Evolutionary conservation across 2,797 vertebrate genomes (phyloP).

Genomic region (Lindbergichthys nudifrons): DNA sequence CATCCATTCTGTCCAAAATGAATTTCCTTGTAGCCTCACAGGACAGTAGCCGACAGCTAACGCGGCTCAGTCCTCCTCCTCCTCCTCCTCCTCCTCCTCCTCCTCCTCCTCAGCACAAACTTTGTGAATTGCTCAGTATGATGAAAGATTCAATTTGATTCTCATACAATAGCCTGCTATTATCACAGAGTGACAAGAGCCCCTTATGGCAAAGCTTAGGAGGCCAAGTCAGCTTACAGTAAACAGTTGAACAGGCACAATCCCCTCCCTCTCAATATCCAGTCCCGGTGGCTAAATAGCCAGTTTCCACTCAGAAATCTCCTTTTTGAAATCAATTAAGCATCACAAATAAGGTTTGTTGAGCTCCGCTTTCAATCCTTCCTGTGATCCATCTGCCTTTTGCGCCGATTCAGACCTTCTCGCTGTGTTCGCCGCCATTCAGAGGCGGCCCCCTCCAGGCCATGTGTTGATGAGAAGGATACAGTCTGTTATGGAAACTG

Average conservation of each 20-base stretch:
- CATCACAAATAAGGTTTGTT: slow-evolving; percentile 63
- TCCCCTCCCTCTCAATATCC: slow-evolving; percentile 42
- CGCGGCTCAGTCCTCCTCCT: slow-evolving; percentile 14
- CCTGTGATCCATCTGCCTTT: slow-evolving; percentile 54
- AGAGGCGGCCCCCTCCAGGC: slow-evolving; percentile 59
- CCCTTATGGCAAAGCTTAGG: slow-evolving; percentile 76
- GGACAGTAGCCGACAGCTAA: slow-evolving; percentile 42
- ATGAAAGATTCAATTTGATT: slow-evolving; percentile 77
- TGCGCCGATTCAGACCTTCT: slow-evolving; percentile 34
- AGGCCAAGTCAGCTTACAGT: slow-evolving; percentile 69
- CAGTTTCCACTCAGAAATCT: slow-evolving; percentile 50
- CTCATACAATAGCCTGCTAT: slow-evolving; percentile 71
- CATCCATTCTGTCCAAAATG: slow-evolving; percentile 66
- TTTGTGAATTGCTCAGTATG: slow-evolving; percentile 67
- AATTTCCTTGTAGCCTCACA: slow-evolving; percentile 57
- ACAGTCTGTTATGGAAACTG: slow-evolving; percentile 69
- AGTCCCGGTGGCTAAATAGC: slow-evolving; percentile 69
- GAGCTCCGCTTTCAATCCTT: slow-evolving; percentile 63
- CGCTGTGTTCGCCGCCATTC: slow-evolving; percentile 24
- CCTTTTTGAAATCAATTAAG: slow-evolving; percentile 75
- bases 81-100: slow-evolving; percentile 33
- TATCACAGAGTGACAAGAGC: slow-evolving; percentile 65
- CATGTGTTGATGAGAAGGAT: slow-evolving; percentile 70
- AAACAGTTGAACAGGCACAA: slow-evolving; percentile 69
- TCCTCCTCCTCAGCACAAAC: slow-evolving; percentile 63